Percentiles rank a stretch among this genome's conserved stretches.
Conservation (phyloP, 2,888 invertebrate species). For the Sialis lutaria region DNA sequence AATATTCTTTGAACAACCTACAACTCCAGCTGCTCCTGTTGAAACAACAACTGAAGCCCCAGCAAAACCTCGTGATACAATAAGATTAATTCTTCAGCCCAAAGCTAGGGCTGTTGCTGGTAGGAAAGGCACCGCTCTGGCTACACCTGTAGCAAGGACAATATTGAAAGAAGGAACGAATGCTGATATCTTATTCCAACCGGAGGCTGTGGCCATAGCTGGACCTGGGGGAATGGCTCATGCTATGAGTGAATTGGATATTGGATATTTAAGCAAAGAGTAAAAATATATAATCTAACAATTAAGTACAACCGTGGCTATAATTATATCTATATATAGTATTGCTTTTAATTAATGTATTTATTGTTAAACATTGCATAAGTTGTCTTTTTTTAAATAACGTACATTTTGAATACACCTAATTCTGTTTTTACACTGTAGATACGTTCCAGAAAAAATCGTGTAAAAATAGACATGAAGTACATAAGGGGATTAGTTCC, state of each 20-base stretch:
- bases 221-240: constrained; percentile 63
- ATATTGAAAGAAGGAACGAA: constrained; percentile 38
- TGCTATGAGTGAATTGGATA: constrained; percentile 51
- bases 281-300: neutral
- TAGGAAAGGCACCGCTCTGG: constrained; percentile 46
- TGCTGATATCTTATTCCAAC: constrained; percentile 45
- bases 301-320: neutral
- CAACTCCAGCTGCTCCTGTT: neutral
- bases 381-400: too few species aligned
- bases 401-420: too few species aligned
- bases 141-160: constrained; percentile 49
- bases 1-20: too few species aligned
- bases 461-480: too few species aligned
- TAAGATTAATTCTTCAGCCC: constrained; percentile 39
- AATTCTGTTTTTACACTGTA: too few species aligned
- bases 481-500: too few species aligned
- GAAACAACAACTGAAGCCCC: neutral
- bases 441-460: too few species aligned
- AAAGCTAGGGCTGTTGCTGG: constrained; percentile 47
- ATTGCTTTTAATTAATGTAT: neutral
- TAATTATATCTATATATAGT: neutral
- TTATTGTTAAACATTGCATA: neutral
- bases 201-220: constrained; percentile 50
- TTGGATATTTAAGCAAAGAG: constrained; percentile 19
- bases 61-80: neutral